Conservation (phyloP, 1,140 invertebrate species). For the Heliconius himera region DNA sequence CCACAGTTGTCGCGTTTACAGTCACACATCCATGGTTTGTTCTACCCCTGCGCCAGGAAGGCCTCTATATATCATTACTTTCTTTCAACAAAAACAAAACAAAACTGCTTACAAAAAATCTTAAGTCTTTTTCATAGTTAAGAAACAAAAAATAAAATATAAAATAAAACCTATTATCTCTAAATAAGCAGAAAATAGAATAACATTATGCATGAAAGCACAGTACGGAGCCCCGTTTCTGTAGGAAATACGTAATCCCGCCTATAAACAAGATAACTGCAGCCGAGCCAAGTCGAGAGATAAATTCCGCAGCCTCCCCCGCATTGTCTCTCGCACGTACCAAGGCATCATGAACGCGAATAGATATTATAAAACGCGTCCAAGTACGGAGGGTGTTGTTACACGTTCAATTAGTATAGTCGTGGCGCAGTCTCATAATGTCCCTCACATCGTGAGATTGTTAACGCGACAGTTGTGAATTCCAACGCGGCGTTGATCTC, state of each 20-base stretch:
- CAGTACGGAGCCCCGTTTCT: not conserved
- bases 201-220: constrained; percentile 6
- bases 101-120: not conserved
- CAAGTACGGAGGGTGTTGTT: constrained; percentile 43
- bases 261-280: constrained; percentile 35
- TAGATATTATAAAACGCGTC: constrained; percentile 44
- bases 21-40: too few species aligned
- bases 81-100: not conserved
- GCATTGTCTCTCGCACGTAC: constrained; percentile 49
- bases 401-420: constrained; percentile 48
- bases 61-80: too few species aligned
- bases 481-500: too few species aligned
- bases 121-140: not conserved
- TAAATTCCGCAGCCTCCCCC: constrained; percentile 50
- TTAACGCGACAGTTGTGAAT: too few species aligned
- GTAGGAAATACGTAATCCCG: constrained; percentile 33
- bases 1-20: too few species aligned
- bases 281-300: constrained; percentile 39
- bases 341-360: constrained; percentile 54
- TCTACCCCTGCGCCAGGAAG: too few species aligned
- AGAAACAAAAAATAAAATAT: not conserved
- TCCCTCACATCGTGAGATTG: too few species aligned
- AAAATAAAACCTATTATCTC: not conserved
- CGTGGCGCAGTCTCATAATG: too few species aligned
- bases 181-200: constrained; percentile 8